Evolutionary conservation across 2,113 vertebrate genomes (phyloP).

Genomic region (Vidua chalybeata): DNA sequence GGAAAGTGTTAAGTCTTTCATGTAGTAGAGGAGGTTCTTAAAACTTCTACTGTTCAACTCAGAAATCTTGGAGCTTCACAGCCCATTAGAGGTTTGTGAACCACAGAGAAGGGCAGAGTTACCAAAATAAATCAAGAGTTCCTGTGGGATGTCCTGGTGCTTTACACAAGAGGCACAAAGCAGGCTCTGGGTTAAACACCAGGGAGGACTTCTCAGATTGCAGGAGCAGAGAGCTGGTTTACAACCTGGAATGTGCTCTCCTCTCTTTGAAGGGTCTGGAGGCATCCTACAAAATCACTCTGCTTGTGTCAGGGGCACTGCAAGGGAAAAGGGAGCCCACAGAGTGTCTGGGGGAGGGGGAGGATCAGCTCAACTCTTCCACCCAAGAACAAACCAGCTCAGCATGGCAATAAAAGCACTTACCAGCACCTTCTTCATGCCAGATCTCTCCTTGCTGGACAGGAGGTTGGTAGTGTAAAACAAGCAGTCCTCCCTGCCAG

Average conservation of each 20-base stretch:
- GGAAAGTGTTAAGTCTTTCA: conserved; percentile 59
- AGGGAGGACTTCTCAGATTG: conserved; percentile 65
- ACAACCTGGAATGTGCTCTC: conserved; percentile 60
- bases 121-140: conserved; percentile 79
- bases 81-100: conserved; percentile 68
- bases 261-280: conserved; percentile 59
- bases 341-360: neutral
- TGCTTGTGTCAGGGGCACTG: conserved; percentile 30
- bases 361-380: neutral
- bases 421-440: neutral
- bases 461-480: neutral
- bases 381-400: neutral
- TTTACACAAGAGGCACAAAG: conserved; percentile 61
- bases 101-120: conserved; percentile 68
- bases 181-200: conserved; percentile 68
- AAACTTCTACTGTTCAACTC: conserved; percentile 55
- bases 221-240: conserved; percentile 59
- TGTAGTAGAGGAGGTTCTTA: conserved; percentile 23
- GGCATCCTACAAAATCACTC: conserved; percentile 50
- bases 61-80: conserved; percentile 61
- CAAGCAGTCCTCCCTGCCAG: neutral
- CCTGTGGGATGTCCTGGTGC: conserved; percentile 72
- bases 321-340: neutral
- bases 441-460: neutral
- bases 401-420: neutral